A percentile compares a stretch with the other conserved stretches of the same genome.
Evolutionary conservation across 2,113 vertebrate genomes (phyloP).

Genomic region (Macaca fascicularis): T2T-MFA8v1.1 NC_088376.1:192029001-192029500

Average conservation of each 20-base stretch:
- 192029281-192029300: not conserved
- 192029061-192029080: not conserved
- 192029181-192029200: not conserved
- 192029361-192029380: not conserved
- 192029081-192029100: slow-evolving; percentile 39
- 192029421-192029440: not conserved
- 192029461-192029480: not conserved
- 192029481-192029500: not conserved
- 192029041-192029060: slow-evolving; percentile 18
- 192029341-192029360: not conserved
- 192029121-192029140: slow-evolving; percentile 56
- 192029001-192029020: not conserved
- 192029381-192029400: not conserved
- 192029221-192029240: not conserved
- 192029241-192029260: not conserved
- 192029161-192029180: not conserved
- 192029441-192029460: not conserved
- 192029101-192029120: not conserved
- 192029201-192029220: slow-evolving; percentile 17
- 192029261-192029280: not conserved
- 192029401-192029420: not conserved
- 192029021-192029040: not conserved
- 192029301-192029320: not conserved
- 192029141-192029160: slow-evolving; percentile 64
- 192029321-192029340: not conserved